phyloP scores from a whole-genome alignment of 2,113 vertebrate species.

The Gila orcuttii region DNA sequence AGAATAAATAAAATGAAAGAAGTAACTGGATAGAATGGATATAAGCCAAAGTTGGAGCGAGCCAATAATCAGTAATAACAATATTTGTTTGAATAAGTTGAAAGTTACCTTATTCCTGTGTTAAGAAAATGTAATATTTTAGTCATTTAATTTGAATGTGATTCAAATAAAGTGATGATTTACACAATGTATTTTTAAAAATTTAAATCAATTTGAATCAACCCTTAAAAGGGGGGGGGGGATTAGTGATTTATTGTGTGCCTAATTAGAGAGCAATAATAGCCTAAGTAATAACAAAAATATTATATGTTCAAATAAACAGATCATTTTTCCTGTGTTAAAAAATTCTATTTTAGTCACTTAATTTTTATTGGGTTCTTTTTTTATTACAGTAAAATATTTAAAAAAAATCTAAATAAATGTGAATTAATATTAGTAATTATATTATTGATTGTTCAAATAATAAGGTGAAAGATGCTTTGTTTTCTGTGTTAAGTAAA shows the following conservation, averaged over 20 bases:
- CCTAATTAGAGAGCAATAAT: too few relatives aligned
- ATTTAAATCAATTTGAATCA: not conserved
- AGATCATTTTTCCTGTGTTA: too few relatives aligned
- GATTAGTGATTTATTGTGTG: too few relatives aligned
- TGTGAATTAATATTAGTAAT: not conserved
- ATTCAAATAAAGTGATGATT: not conserved
- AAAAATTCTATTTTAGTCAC: too few relatives aligned
- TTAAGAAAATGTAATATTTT: not conserved
- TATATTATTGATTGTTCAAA: too few relatives aligned
- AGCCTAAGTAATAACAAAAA: too few relatives aligned
- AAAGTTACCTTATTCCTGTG: not conserved
- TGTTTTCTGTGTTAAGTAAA: too few relatives aligned
- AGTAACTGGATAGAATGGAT: not conserved
- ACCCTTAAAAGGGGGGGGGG: not conserved
- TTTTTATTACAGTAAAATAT: too few relatives aligned
- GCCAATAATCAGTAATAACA: not conserved
- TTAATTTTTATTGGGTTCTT: too few relatives aligned
- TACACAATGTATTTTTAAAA: not conserved
- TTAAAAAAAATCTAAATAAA: not conserved
- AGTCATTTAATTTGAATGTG: not conserved
- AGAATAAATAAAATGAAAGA: not conserved
- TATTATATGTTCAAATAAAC: too few relatives aligned
- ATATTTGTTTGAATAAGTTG: not conserved
- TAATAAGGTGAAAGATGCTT: too few relatives aligned
- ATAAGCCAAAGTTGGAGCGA: not conserved